Conservation (phyloP, 2,797 vertebrate genomes). For the Caiman crocodilus region DNA sequence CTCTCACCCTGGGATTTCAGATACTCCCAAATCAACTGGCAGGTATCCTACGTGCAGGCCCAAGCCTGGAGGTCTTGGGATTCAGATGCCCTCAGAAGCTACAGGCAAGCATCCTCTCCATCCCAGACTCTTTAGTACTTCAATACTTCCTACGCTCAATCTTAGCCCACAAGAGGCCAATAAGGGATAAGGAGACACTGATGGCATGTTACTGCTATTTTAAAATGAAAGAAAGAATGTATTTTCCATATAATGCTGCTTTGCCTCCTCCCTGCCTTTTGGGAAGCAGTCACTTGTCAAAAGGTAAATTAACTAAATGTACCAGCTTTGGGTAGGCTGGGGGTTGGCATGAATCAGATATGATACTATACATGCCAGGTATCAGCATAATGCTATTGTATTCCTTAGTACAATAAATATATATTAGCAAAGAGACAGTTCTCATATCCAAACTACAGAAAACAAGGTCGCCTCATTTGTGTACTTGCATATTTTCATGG, state of each 20-base stretch:
- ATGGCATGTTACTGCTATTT: neutral
- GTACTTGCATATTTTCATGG: neutral
- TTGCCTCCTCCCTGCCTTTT: neutral
- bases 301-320: neutral
- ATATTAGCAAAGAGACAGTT: neutral
- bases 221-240: neutral
- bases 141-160: no score
- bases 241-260: neutral
- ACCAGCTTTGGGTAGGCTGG: neutral
- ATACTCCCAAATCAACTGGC: no score
- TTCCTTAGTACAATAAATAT: neutral
- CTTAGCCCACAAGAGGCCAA: no score
- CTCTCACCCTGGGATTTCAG: no score
- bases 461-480: neutral
- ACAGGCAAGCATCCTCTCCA: no score
- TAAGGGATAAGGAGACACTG: neutral
- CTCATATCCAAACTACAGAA: neutral
- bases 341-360: neutral
- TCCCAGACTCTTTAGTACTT: no score
- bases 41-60: no score
- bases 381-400: neutral
- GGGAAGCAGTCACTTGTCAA: neutral
- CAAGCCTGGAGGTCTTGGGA: no score
- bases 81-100: no score
- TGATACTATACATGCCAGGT: neutral